These are phyloP conservation scores for Conistra vaccinii DNA, from an alignment of 2,888 invertebrate genomes.

Conservation along the genomic window DNA sequence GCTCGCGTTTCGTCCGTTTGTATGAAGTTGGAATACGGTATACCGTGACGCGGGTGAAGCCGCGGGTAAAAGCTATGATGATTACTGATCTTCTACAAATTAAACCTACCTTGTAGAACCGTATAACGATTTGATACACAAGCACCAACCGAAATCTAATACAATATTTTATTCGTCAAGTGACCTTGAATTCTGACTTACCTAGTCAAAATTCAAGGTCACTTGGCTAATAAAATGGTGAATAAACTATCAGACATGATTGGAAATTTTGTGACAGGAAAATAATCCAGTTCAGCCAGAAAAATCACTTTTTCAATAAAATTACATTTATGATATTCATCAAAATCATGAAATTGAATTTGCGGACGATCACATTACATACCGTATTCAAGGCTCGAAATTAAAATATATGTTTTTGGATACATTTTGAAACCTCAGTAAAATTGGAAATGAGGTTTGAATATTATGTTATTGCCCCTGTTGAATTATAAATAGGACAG, in stretches of 20 bases:
- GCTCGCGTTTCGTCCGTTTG: too few relatives aligned
- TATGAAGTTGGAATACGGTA: too few relatives aligned
- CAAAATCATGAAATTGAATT: slow-evolving; percentile 49
- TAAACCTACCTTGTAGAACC: neutral
- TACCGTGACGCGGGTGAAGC: too few relatives aligned
- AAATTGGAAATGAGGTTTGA: slow-evolving; percentile 3
- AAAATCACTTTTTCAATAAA: slow-evolving; percentile 21
- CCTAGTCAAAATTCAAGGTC: neutral
- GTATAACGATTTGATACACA: neutral
- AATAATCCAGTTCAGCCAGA: slow-evolving; percentile 29
- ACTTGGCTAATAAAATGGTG: neutral
- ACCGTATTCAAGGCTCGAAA: neutral
- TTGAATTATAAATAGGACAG: slow-evolving; percentile 10
- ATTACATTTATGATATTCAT: slow-evolving; percentile 40
- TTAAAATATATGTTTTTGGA: neutral
- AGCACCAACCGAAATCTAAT: neutral
- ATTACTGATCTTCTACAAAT: neutral
- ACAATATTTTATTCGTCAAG: neutral
- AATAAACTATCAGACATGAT: neutral
- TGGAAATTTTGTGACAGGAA: neutral
- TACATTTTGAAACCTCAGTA: slow-evolving; percentile 7
- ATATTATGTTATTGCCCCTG: slow-evolving; percentile 4
- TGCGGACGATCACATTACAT: slow-evolving; percentile 16
- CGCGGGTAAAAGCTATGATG: neutral
- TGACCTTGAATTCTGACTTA: neutral